Base-by-base conservation (phyloP, 2,113 vertebrate species). In the Echinops telfairi region DNA sequence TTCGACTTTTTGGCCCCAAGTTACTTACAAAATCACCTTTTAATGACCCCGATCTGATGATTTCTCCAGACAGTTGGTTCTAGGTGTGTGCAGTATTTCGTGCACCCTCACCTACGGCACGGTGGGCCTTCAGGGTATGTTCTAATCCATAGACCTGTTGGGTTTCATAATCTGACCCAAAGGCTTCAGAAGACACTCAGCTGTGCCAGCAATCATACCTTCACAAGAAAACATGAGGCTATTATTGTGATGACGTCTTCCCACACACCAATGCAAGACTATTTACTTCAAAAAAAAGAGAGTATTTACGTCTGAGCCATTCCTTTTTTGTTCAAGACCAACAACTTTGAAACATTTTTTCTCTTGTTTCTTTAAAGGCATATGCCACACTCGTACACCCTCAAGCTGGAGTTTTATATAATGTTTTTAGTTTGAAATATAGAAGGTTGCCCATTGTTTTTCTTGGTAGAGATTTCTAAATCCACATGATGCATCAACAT, bases 351-450 rank as follows among this genome's bases (percentile, higher is more conserved):
- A 92, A 85, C 64, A 4, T 4, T 22, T n/a, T 88, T 86, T 78
- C 3, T n/a, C 87, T 77, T 53, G 68, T 82, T 64, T 47, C 22
- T 38, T 77, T 91, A 91, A 76, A 86, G 33, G 3, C 53, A 77
- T 16, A 86, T 53, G 22, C 22, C 6, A 62, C 17, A 25, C 2
- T 15, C 79, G 14, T 78, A 12, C 58, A 31, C 40, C 14, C 64
- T 88, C 60, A 82, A 76, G 17, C 66, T 83, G 14, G 2, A 57
- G 11, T 25, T 70, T 78, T 84, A 36, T 81, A 36, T 73, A 66
- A 40, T 66, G 64, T 77, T 92, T 90, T 89, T 60, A 90, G 47
- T 40, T 71, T 53, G 73, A 91, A 93, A 87, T 93, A 85, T 89
- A 90, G 16, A 6, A 90, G 77, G 86, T 81, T 60, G 7, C 36